Percentiles rank a stretch among this genome's conserved stretches.
Conservation (phyloP, 2,888 invertebrate species). For the Trimorus sp. region DNA sequence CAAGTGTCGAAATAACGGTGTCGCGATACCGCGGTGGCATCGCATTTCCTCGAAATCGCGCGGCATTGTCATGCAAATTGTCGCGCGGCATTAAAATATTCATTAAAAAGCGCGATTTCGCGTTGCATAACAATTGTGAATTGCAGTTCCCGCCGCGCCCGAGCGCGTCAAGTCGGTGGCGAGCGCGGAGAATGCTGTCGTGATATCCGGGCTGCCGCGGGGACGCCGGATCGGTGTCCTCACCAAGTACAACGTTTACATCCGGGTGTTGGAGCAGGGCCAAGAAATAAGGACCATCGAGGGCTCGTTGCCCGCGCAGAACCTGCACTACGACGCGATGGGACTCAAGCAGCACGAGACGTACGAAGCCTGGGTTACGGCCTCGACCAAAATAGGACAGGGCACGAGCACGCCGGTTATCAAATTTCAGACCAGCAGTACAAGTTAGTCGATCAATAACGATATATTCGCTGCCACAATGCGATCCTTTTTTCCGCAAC, state of each 20-base stretch:
- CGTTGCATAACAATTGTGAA: conserved; percentile 25
- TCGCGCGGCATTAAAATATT: background rate
- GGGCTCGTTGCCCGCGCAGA: conserved; percentile 81
- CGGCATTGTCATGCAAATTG: too few relatives aligned
- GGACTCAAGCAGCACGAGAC: conserved; percentile 83
- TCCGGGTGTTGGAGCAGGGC: conserved; percentile 83
- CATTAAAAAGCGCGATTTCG: conserved; percentile 3
- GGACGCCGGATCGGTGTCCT: conserved; percentile 85
- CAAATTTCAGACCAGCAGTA: conserved; percentile 82
- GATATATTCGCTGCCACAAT: conserved; percentile 22
- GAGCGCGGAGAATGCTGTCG: conserved; percentile 84
- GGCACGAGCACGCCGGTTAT: conserved; percentile 84
- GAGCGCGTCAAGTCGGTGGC: conserved; percentile 85
- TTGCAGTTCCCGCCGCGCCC: conserved; percentile 84
- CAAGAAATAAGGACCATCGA: conserved; percentile 83
- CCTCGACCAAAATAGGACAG: conserved; percentile 85
- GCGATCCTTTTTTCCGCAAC: background rate
- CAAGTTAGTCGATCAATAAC: conserved; percentile 74
- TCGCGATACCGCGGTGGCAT: too few relatives aligned
- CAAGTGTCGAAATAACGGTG: too few relatives aligned
- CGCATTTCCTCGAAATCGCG: too few relatives aligned
- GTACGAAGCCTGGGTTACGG: conserved; percentile 85
- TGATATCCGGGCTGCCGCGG: conserved; percentile 87
- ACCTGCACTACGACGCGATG: conserved; percentile 83
- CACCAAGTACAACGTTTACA: conserved; percentile 85